Conservation (phyloP, 2,113 vertebrate genomes). For the Blennius ocellaris region DNA sequence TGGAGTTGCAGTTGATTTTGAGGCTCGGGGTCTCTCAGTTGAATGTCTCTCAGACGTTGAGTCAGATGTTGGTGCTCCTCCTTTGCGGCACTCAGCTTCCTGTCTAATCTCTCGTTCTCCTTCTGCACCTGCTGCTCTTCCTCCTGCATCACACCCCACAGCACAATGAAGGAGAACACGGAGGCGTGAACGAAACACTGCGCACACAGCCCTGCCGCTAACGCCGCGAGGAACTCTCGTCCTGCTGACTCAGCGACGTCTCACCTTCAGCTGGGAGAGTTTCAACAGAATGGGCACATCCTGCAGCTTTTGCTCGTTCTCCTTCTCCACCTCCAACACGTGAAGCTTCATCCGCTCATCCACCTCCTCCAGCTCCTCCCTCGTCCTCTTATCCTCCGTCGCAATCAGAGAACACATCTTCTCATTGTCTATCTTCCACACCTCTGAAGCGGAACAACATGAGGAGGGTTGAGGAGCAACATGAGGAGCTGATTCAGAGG, state of each 20-base stretch:
- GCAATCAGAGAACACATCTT: slow-evolving; percentile 84
- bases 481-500: too few species aligned
- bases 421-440: slow-evolving; percentile 84
- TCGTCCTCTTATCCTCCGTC: slow-evolving; percentile 81
- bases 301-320: slow-evolving; percentile 85
- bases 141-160: slow-evolving; percentile 80
- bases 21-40: slow-evolving; percentile 79
- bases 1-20: slow-evolving; percentile 68
- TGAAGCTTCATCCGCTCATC: slow-evolving; percentile 87
- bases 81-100: slow-evolving; percentile 8
- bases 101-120: too few species aligned
- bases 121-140: too few species aligned
- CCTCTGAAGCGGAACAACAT: slow-evolving; percentile 75
- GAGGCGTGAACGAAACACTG: not conserved
- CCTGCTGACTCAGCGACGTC: too few species aligned
- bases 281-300: slow-evolving; percentile 84
- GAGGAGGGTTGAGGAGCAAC: too few species aligned
- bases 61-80: slow-evolving; percentile 84
- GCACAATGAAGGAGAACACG: slow-evolving; percentile 78
- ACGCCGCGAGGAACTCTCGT: too few species aligned
- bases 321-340: slow-evolving; percentile 80
- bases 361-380: slow-evolving; percentile 83
- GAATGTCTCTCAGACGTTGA: slow-evolving; percentile 81
- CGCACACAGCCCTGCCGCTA: too few species aligned
- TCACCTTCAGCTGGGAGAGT: slow-evolving; percentile 85